Evolutionary conservation across 2,888 invertebrate species (phyloP).

Genomic region (Helicoverpa assulta): DNA sequence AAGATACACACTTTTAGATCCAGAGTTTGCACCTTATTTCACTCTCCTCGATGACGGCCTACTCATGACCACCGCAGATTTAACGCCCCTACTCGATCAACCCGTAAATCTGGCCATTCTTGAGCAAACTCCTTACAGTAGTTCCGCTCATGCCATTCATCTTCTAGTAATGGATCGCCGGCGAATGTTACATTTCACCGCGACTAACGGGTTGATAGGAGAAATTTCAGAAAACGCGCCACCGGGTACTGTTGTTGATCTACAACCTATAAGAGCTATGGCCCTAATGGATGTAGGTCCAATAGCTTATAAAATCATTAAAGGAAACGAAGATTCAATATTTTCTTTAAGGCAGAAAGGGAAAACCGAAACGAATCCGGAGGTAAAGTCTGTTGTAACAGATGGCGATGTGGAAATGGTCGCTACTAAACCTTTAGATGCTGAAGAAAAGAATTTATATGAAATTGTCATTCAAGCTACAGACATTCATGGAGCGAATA

Average conservation of each 20-base stretch:
- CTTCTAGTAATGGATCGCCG: conserved; percentile 95
- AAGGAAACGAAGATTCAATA: conserved; percentile 93
- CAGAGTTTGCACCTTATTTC: conserved; percentile 95
- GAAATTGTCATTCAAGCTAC: conserved; percentile 94
- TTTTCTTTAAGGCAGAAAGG: conserved; percentile 93
- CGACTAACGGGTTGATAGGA: conserved; percentile 91
- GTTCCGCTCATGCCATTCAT: conserved; percentile 94
- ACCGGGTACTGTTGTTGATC: conserved; percentile 92
- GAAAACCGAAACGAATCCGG: conserved; percentile 81
- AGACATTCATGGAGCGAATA: conserved; percentile 94
- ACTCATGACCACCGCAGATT: conserved; percentile 97
- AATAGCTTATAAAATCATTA: conserved; percentile 94
- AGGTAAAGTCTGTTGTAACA: conserved; percentile 88
- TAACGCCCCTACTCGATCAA: conserved; percentile 94
- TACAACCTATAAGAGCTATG: conserved; percentile 93
- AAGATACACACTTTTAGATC: conserved; percentile 92
- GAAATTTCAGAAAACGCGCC: conserved; percentile 94
- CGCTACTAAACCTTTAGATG: conserved; percentile 94
- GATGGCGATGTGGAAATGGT: conserved; percentile 93
- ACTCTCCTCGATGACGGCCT: conserved; percentile 96
- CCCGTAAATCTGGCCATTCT: conserved; percentile 95
- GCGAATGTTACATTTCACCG: conserved; percentile 95
- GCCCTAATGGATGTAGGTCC: conserved; percentile 92
- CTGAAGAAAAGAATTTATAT: conserved; percentile 93
- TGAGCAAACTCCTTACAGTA: conserved; percentile 95